Evolutionary conservation across 2,797 vertebrate species (phyloP), one percentile per base, ranked within the genome.

Genomic region (Pteronotus mesoamericanus): DNA sequence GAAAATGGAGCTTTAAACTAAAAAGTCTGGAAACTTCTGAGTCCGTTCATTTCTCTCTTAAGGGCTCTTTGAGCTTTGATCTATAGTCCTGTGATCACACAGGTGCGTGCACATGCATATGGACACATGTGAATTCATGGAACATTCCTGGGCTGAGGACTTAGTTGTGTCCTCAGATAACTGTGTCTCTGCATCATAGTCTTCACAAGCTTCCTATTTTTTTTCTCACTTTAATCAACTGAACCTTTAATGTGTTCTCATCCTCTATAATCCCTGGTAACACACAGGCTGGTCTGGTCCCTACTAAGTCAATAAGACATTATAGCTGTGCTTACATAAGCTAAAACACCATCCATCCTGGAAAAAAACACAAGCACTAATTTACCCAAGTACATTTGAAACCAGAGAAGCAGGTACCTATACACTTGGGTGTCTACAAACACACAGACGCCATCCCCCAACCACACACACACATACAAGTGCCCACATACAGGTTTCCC

Each of bases 121-220:
- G 88, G 59, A 97, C 69, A 24, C 46, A 42, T 29, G 3, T 24
- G 59, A 88, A 61, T 57, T 69, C 5, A 10, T 82, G 88, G 51
- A 55, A 78, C 74, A 51, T 55, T 97, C 72, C 84, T 55, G 22
- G 78, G 68, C n/a, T 18, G 61, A 78, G 14, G n/a, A 66, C 66
- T 90, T 91, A 48, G 22, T 86, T 68, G 59, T 68, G 12, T 95
- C 46, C 87, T 95, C 71, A 96, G 9, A 95, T 89, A 77, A 46
- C 37, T 77, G 51, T 79, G 61, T 78, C 37, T 87, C 83, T 90
- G 85, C 77, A 78, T 92, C 80, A 80, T 29, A 66, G 48, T 61
- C 89, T 78, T 69, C 39, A 66, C 55, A 71, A 71, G 89, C 94
- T 96, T 82, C 69, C 68, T 59, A 39, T 88, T 87, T 85, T 88